Percentiles rank a stretch among this genome's conserved stretches.
phyloP scores from a whole-genome alignment of 2,113 vertebrate genomes.

The Pseudopodoces humilis region DNA sequence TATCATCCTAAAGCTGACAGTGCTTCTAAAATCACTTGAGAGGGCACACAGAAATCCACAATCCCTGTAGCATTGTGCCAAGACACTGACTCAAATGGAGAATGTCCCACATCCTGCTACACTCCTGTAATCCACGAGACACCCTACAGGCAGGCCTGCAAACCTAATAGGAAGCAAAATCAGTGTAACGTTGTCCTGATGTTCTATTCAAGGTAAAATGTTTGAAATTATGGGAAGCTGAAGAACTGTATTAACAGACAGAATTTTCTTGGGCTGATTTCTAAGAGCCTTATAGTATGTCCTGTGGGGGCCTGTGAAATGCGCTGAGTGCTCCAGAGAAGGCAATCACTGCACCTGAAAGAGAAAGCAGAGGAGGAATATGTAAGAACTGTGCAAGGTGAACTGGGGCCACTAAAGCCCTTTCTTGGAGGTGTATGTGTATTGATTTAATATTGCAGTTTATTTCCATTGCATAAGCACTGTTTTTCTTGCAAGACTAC shows the following conservation, averaged over 20 bases:
- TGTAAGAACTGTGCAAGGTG: neutral
- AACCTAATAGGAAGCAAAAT: neutral
- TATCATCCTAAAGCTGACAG: neutral
- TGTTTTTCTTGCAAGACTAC: neutral
- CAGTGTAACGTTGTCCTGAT: neutral
- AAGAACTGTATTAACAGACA: neutral
- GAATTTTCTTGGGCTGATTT: neutral
- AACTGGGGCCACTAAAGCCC: neutral
- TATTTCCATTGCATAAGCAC: neutral
- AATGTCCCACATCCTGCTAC: neutral
- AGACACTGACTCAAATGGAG: neutral
- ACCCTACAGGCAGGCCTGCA: neutral
- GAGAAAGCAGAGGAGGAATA: neutral
- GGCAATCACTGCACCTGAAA: neutral
- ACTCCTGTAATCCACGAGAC: neutral
- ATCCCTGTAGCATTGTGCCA: neutral
- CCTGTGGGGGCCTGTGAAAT: neutral
- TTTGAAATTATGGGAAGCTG: neutral
- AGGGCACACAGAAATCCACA: neutral
- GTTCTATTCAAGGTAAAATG: neutral
- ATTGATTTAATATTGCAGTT: neutral
- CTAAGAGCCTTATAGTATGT: neutral
- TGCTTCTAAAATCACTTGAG: neutral
- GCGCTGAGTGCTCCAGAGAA: neutral
- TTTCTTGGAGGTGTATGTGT: neutral